Evolutionary conservation across 2,113 vertebrate genomes (phyloP).

Genomic region (Eidolon helvum): DNA sequence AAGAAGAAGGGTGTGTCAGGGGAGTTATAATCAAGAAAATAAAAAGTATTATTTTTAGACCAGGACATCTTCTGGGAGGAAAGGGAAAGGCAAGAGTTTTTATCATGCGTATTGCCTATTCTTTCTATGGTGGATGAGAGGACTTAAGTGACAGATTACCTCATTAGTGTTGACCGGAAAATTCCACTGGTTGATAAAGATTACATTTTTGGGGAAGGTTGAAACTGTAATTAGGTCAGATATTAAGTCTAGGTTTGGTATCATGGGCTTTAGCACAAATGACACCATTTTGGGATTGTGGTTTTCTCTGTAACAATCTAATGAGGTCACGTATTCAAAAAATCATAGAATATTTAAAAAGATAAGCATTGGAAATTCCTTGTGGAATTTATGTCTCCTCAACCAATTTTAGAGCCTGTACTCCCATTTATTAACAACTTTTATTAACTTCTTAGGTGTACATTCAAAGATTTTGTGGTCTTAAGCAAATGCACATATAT

Average conservation of each 20-base stretch:
- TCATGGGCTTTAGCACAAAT: background rate
- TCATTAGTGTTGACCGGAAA: background rate
- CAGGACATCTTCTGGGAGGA: background rate
- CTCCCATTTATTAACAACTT: background rate
- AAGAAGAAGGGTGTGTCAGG: background rate
- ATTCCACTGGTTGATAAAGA: background rate
- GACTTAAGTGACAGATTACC: background rate
- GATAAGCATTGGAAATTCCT: background rate
- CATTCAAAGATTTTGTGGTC: background rate
- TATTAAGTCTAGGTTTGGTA: background rate
- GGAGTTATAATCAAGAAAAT: background rate
- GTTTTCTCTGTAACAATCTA: background rate
- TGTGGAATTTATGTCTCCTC: background rate
- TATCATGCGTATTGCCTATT: background rate
- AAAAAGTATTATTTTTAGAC: background rate
- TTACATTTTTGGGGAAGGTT: background rate
- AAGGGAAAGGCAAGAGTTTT: background rate
- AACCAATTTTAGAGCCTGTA: background rate
- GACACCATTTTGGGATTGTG: background rate
- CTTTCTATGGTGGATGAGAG: background rate
- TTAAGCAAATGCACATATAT: background rate
- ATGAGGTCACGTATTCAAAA: background rate
- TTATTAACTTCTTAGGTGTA: background rate
- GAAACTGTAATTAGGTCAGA: background rate
- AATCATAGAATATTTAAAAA: background rate